phyloP scores from a whole-genome alignment of 2,797 vertebrate genomes.

The Enteromius radiatus region DNA sequence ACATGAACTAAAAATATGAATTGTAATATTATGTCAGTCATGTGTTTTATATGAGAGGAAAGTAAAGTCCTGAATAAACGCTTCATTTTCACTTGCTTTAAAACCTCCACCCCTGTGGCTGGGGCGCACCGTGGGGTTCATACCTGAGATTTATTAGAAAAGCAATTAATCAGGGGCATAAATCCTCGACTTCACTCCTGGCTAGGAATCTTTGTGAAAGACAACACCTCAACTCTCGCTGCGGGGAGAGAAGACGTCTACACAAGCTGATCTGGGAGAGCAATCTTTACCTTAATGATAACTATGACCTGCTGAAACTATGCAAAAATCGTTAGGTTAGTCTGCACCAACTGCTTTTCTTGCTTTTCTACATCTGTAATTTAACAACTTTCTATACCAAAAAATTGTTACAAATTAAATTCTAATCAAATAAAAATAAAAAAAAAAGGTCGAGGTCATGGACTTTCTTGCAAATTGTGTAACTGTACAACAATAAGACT shows the following conservation, averaged over 20 bases:
- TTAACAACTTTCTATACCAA: not conserved
- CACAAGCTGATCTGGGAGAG: constrained; percentile 17
- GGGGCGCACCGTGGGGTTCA: constrained; percentile 46
- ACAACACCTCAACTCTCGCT: constrained; percentile 61
- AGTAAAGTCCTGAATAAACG: not conserved
- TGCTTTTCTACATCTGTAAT: not conserved
- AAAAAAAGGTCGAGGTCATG: no score
- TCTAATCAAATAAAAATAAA: no score
- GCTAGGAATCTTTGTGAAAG: constrained; percentile 76
- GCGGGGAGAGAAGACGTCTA: constrained; percentile 47
- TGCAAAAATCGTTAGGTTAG: not conserved
- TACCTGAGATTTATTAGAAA: constrained; percentile 73
- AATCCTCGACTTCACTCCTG: constrained; percentile 64
- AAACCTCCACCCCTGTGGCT: not conserved
- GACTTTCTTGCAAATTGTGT: not conserved
- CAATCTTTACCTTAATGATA: not conserved
- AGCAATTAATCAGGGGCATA: constrained; percentile 76
- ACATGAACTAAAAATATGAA: not conserved
- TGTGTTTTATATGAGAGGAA: not conserved
- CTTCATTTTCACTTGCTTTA: constrained; percentile 15
- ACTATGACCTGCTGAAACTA: not conserved
- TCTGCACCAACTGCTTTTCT: not conserved
- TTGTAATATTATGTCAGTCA: constrained; percentile 2
- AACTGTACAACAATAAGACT: not conserved
- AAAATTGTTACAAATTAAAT: not conserved